Percentiles rank a stretch among this genome's conserved stretches.
Conservation (phyloP, 2,888 invertebrate genomes). For the Pycnomerus fuliginosus region DNA sequence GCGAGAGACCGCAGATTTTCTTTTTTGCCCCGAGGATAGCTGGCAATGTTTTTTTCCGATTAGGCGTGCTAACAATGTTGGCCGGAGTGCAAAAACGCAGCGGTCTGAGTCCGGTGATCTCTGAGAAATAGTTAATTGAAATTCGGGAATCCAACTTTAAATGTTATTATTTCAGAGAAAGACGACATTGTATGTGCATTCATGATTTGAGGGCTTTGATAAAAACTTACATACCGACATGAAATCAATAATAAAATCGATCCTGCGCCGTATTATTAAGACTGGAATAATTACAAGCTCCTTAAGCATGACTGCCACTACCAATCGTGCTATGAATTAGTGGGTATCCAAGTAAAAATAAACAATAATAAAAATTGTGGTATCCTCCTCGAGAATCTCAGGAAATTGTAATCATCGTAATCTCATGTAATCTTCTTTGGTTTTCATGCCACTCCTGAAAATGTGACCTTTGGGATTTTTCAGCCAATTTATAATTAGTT, state of each 20-base stretch:
- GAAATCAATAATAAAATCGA: constrained; percentile 40
- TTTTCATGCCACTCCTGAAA: constrained; percentile 2
- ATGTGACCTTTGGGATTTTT: constrained; percentile 4
- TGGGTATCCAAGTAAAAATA: no score
- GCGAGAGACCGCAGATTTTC: no score
- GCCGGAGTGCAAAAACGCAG: not conserved
- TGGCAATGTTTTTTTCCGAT: constrained; percentile 1
- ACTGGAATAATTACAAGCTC: constrained; percentile 28
- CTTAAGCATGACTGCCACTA: constrained; percentile 19
- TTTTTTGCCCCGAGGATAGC: no score
- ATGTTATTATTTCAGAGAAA: constrained; percentile 43
- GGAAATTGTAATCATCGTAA: no score
- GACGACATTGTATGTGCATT: constrained; percentile 26
- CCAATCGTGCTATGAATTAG: constrained; percentile 4
- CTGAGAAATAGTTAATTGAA: constrained; percentile 45
- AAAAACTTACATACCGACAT: constrained; percentile 34
- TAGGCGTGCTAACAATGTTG: constrained; percentile 2
- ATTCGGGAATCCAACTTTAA: constrained; percentile 43
- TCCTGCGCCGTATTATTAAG: constrained; percentile 31
- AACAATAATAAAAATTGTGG: no score
- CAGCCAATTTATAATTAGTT: constrained; percentile 12
- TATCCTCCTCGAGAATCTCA: no score
- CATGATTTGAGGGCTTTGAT: constrained; percentile 30
- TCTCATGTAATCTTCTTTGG: no score
- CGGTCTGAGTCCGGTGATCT: constrained; percentile 34